These are phyloP conservation scores for Hydractinia echinata DNA, from an alignment of 30 jellyfish, hydroid and myxozoan species.

Conservation along the genomic window DNA sequence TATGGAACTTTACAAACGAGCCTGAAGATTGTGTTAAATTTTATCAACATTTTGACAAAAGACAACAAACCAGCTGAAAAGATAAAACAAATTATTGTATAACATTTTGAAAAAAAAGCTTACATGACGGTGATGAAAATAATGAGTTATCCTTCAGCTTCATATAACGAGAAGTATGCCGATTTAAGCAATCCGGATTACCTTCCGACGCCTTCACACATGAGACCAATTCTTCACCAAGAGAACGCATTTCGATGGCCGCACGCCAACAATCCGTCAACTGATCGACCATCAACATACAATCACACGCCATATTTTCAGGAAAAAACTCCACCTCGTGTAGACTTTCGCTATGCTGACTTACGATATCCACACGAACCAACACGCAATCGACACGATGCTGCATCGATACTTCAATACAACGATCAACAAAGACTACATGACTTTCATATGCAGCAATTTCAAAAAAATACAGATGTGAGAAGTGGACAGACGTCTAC, in stretches of 20 bases:
- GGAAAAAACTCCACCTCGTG: slow-evolving; percentile 11
- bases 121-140: neutral
- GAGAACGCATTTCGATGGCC: slow-evolving; percentile 15
- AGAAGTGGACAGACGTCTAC: neutral
- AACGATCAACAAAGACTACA: slow-evolving; percentile 8
- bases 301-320: neutral
- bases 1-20: too few species aligned
- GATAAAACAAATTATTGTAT: too few species aligned
- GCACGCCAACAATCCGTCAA: neutral
- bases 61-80: too few species aligned
- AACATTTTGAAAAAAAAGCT: neutral
- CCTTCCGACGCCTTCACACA: neutral
- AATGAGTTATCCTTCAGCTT: slow-evolving; percentile 6
- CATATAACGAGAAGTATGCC: neutral
- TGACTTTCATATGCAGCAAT: neutral
- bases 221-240: slow-evolving; percentile 9
- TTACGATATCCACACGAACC: neutral
- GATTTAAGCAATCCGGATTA: neutral
- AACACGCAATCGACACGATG: slow-evolving; percentile 1
- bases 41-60: too few species aligned
- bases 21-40: too few species aligned
- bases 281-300: neutral
- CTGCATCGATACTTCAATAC: neutral
- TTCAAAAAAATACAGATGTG: neutral
- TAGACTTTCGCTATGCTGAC: neutral